Evolutionary conservation across 2,888 invertebrate species (phyloP).

Genomic region (Lasioglossum oenotherae): DNA sequence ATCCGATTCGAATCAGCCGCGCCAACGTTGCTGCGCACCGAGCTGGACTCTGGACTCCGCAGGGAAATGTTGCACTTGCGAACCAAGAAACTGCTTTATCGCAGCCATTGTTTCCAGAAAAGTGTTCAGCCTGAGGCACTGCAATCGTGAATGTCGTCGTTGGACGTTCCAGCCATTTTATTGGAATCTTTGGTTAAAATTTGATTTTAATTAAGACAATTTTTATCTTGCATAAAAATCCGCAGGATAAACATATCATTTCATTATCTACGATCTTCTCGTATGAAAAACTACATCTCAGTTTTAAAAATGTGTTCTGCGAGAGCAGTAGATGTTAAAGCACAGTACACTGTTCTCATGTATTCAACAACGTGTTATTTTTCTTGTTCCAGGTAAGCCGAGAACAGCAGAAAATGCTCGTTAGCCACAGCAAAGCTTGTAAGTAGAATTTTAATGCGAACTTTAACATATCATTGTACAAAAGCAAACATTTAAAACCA

Average conservation of each 20-base stretch:
- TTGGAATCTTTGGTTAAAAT: background rate
- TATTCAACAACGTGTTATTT: background rate
- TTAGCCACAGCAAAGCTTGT: background rate
- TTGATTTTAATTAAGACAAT: no score
- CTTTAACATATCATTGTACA: background rate
- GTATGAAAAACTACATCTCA: background rate
- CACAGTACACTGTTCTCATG: background rate
- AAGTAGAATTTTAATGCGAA: background rate
- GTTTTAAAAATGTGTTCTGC: background rate
- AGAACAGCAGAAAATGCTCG: background rate
- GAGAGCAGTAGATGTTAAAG: background rate
- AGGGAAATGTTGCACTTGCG: background rate
- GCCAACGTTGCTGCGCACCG: constrained; percentile 4
- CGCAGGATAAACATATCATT: no score
- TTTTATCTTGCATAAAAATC: no score
- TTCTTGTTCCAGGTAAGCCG: constrained; percentile 28
- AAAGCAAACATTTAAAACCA: background rate
- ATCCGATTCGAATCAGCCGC: constrained; percentile 55
- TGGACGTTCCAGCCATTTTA: background rate
- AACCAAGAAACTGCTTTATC: background rate
- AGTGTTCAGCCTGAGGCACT: background rate
- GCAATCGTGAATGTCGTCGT: background rate
- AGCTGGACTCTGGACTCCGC: background rate
- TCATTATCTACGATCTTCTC: background rate
- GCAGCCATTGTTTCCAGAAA: background rate